Evolutionary conservation across 2,888 invertebrate species (phyloP).

Genomic region (Tetragnatha montana): DNA sequence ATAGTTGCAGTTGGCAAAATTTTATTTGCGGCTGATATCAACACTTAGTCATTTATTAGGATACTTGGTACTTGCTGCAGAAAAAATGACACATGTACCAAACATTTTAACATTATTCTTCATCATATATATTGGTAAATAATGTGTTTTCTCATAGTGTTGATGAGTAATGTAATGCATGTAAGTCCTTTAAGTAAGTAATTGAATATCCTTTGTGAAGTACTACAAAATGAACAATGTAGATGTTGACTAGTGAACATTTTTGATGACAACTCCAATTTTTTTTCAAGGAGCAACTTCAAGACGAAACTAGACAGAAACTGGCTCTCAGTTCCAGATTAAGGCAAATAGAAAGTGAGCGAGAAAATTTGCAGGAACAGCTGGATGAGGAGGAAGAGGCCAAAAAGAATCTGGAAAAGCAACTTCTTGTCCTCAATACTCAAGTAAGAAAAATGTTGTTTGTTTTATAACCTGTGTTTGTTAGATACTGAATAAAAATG

Average conservation of each 20-base stretch:
- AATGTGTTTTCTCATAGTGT: too few relatives aligned
- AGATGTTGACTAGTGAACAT: too few relatives aligned
- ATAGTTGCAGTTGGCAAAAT: too few relatives aligned
- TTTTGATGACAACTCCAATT: neutral
- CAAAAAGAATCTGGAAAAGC: conserved; percentile 90
- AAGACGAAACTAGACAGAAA: conserved; percentile 97
- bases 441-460: conserved; percentile 46
- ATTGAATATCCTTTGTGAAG: neutral
- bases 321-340: conserved; percentile 90
- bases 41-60: too few relatives aligned
- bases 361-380: conserved; percentile 90
- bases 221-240: too few relatives aligned
- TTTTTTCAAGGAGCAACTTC: conserved; percentile 82
- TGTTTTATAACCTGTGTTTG: neutral
- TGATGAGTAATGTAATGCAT: neutral
- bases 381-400: conserved; percentile 95
- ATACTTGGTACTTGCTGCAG: too few relatives aligned
- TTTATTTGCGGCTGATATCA: too few relatives aligned
- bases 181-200: neutral
- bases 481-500: neutral
- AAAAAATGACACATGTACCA: too few relatives aligned
- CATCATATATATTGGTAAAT: too few relatives aligned
- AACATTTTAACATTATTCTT: too few relatives aligned
- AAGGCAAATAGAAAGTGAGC: conserved; percentile 92
- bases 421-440: conserved; percentile 77